A percentile compares a stretch with the other conserved stretches of the same genome.
phyloP scores from a whole-genome alignment of 92 coral and sea anemone species.

The Porites cylindrica region DNA sequence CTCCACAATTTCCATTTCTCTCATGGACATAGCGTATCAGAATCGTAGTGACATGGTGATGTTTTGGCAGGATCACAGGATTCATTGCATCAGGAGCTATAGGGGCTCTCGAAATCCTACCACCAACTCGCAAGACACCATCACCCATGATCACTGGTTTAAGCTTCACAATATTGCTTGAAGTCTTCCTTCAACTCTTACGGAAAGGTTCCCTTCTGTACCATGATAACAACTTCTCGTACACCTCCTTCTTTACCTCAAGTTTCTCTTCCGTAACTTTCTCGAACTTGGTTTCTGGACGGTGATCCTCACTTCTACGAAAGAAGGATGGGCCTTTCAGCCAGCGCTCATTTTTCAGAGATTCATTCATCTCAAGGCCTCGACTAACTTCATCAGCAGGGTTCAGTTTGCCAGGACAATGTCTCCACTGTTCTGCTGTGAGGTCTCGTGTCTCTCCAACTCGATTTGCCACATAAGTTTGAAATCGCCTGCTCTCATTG shows the following conservation, averaged over 20 bases:
- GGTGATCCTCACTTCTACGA: constrained; percentile 39
- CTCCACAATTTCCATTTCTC: constrained; percentile 63
- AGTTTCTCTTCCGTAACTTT: constrained; percentile 37
- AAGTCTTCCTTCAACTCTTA: constrained; percentile 30
- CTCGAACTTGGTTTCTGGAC: constrained; percentile 58
- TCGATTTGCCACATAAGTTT: constrained; percentile 73
- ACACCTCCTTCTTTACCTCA: constrained; percentile 51
- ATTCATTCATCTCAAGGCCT: constrained; percentile 60
- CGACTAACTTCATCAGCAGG: constrained; percentile 80
- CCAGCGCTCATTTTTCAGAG: constrained; percentile 67
- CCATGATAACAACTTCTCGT: constrained; percentile 15
- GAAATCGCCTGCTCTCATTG: not conserved
- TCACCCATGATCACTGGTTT: constrained; percentile 52
- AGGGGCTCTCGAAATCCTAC: constrained; percentile 50
- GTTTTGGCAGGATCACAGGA: constrained; percentile 45
- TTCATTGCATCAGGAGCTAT: constrained; percentile 58
- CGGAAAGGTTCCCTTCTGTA: constrained; percentile 48
- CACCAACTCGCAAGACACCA: constrained; percentile 38
- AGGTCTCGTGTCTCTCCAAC: constrained; percentile 67
- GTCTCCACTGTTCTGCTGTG: constrained; percentile 71
- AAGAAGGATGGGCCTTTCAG: constrained; percentile 73
- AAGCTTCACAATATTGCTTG: constrained; percentile 39
- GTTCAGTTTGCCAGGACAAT: constrained; percentile 72
- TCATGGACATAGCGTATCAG: constrained; percentile 42
- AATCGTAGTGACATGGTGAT: constrained; percentile 24